These are phyloP conservation scores for Holotrichia oblita DNA, from an alignment of 1,140 invertebrate species.

Conservation along the genomic window DNA sequence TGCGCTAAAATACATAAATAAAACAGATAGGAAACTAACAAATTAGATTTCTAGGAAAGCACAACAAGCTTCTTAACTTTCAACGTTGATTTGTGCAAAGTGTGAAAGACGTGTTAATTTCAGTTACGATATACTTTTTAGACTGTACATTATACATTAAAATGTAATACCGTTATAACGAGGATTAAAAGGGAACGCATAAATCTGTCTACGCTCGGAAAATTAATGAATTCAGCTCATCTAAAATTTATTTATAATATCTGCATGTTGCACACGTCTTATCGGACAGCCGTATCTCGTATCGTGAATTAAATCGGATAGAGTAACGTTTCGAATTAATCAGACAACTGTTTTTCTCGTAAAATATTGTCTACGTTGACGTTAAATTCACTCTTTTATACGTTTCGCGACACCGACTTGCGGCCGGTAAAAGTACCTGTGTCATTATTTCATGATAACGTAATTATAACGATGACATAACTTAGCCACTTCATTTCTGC, in stretches of 20 bases:
- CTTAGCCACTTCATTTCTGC: too few species aligned
- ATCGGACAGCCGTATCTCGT: slow-evolving; percentile 3
- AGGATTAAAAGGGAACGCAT: slow-evolving; percentile 33
- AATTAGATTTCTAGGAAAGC: too few species aligned
- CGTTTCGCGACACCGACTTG: slow-evolving; percentile 20
- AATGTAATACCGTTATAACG: slow-evolving; percentile 15
- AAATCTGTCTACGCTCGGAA: slow-evolving; percentile 22
- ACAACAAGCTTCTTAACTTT: too few species aligned
- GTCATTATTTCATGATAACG: not conserved
- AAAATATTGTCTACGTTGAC: slow-evolving; percentile 26
- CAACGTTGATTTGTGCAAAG: not conserved
- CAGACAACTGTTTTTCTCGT: slow-evolving; percentile 29
- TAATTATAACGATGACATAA: not conserved
- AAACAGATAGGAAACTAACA: too few species aligned
- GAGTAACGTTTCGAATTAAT: slow-evolving; percentile 32
- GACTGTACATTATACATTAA: not conserved
- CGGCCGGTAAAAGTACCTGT: not conserved
- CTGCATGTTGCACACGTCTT: slow-evolving; percentile 15
- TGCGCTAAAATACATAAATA: too few species aligned
- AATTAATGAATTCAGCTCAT: slow-evolving; percentile 36
- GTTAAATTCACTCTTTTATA: slow-evolving; percentile 30
- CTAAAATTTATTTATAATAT: slow-evolving; percentile 36
- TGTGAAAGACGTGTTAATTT: slow-evolving; percentile 9
- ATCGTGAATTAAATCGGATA: slow-evolving; percentile 30
- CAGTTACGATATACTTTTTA: slow-evolving; percentile 25